A percentile compares a stretch with the other conserved stretches of the same genome.
phyloP scores from a whole-genome alignment of 2,113 vertebrate species.

The Promerops cafer region DNA sequence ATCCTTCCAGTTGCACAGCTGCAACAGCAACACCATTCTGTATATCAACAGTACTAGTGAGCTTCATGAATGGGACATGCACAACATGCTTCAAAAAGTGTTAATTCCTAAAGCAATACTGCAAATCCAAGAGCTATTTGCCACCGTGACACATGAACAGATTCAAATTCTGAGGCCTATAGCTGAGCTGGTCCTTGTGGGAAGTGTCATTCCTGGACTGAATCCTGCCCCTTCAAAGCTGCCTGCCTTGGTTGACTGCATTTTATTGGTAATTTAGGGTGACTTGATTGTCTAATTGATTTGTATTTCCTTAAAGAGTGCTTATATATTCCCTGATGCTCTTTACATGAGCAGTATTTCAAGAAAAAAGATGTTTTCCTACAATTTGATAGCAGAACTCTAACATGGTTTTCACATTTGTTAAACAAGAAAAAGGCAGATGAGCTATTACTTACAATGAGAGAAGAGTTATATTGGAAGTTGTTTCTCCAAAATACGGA shows the following conservation, averaged over 20 bases:
- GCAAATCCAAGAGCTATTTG: neutral
- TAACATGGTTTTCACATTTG: neutral
- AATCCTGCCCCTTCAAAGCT: neutral
- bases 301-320: neutral
- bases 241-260: neutral
- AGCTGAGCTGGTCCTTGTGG: neutral
- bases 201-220: neutral
- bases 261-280: neutral
- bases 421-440: neutral
- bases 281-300: neutral
- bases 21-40: neutral
- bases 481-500: constrained; percentile 85
- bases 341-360: neutral
- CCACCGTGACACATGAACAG: neutral
- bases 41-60: neutral
- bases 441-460: constrained; percentile 84
- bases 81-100: neutral
- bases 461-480: constrained; percentile 87
- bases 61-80: neutral
- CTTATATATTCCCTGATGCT: neutral
- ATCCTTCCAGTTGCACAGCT: neutral
- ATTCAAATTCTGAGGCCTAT: neutral
- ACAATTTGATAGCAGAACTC: neutral
- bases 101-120: neutral
- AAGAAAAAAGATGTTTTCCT: neutral